phyloP scores from a whole-genome alignment of 2,888 invertebrate species.

The Nomada ruficornis region DNA sequence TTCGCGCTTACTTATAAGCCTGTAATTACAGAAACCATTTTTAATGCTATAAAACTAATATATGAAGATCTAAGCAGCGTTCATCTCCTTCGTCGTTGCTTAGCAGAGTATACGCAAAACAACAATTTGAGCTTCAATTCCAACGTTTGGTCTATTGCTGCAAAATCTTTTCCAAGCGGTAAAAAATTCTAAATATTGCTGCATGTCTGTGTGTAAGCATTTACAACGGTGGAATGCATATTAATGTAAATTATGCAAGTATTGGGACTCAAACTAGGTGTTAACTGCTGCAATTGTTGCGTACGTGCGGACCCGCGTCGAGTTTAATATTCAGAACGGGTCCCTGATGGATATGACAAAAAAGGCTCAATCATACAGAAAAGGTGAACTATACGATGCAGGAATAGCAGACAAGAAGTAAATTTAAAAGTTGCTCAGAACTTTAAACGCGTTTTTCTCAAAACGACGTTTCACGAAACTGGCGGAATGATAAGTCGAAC shows the following conservation, averaged over 20 bases:
- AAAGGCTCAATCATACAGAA: neutral
- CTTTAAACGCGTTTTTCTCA: constrained; percentile 33
- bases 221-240: neutral
- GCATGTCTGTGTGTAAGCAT: neutral
- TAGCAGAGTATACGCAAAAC: neutral
- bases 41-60: neutral
- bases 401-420: constrained; percentile 18
- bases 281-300: neutral
- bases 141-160: neutral
- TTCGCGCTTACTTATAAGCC: too few species aligned
- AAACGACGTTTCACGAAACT: too few species aligned
- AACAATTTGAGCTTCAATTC: neutral
- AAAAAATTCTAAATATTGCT: neutral
- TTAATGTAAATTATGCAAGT: neutral
- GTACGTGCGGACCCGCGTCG: neutral
- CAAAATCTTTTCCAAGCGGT: neutral
- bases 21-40: too few species aligned
- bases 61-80: neutral
- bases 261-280: neutral
- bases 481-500: too few species aligned
- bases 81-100: neutral
- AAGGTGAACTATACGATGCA: constrained; percentile 3
- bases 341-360: neutral
- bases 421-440: neutral
- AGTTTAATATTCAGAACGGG: neutral